Percentiles rank a stretch among this genome's conserved stretches.
Evolutionary conservation across 2,888 invertebrate species (phyloP).

Genomic region (Lithophane socia): DNA sequence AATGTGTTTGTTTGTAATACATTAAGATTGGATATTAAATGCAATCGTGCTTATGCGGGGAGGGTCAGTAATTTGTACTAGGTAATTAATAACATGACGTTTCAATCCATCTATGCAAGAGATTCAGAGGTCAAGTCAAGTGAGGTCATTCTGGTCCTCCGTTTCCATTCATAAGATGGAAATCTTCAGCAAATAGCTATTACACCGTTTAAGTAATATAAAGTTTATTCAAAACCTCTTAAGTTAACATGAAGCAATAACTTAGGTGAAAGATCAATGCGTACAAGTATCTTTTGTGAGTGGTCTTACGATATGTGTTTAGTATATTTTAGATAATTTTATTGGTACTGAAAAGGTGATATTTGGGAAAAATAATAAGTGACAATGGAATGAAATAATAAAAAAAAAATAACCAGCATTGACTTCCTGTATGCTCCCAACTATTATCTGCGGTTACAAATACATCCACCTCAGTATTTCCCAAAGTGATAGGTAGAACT

Average conservation of each 20-base stretch:
- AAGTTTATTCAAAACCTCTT: constrained; percentile 28
- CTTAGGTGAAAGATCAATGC: constrained; percentile 28
- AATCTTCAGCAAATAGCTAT: constrained; percentile 16
- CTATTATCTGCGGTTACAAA: neutral
- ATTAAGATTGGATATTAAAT: no score
- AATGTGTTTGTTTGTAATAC: no score
- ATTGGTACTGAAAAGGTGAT: neutral
- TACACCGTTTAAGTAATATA: constrained; percentile 26
- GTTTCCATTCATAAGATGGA: constrained; percentile 1
- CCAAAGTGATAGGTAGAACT: neutral
- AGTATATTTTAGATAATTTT: constrained; percentile 2
- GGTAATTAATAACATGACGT: no score
- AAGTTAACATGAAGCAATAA: constrained; percentile 16
- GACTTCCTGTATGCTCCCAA: neutral
- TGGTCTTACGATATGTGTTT: constrained; percentile 21
- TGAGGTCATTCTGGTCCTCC: neutral
- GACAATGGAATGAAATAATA: neutral
- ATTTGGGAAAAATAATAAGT: neutral
- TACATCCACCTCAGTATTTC: neutral
- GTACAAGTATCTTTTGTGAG: neutral
- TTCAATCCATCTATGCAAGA: no score
- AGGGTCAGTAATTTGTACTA: no score
- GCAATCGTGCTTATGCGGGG: no score
- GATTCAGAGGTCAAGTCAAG: constrained; percentile 3
- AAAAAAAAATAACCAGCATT: neutral